These are phyloP conservation scores for Chesias legatella DNA, from an alignment of 2,888 invertebrate genomes.

Conservation along the genomic window DNA sequence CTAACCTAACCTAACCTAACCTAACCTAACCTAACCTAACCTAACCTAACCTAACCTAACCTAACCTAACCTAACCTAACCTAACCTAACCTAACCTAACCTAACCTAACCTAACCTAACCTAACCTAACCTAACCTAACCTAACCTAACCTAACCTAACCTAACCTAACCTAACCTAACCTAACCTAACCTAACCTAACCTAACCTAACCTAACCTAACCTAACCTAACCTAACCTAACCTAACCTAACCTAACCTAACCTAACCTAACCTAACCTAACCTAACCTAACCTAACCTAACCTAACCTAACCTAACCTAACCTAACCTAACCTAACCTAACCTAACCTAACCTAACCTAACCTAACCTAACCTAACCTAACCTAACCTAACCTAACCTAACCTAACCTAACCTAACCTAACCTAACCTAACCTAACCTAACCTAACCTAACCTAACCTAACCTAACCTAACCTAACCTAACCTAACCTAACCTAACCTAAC, in stretches of 20 bases:
- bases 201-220: slow-evolving; percentile 32
- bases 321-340: slow-evolving; percentile 34
- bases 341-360: slow-evolving; percentile 30
- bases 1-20: no score
- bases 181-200: slow-evolving; percentile 30
- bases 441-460: slow-evolving; percentile 32
- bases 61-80: no score
- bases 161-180: slow-evolving; percentile 30
- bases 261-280: slow-evolving; percentile 35
- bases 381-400: slow-evolving; percentile 28
- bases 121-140: slow-evolving; percentile 21
- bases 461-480: slow-evolving; percentile 24
- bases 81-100: no score
- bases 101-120: slow-evolving; percentile 24
- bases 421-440: slow-evolving; percentile 34
- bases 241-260: slow-evolving; percentile 36
- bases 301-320: slow-evolving; percentile 36
- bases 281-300: slow-evolving; percentile 36
- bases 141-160: slow-evolving; percentile 31
- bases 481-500: slow-evolving; percentile 16
- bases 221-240: slow-evolving; percentile 35
- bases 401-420: slow-evolving; percentile 32
- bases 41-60: no score
- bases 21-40: no score
- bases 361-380: slow-evolving; percentile 30